These are phyloP conservation scores for Nibea coibor DNA, from an alignment of 2,113 vertebrate species.

Conservation along the genomic window DNA sequence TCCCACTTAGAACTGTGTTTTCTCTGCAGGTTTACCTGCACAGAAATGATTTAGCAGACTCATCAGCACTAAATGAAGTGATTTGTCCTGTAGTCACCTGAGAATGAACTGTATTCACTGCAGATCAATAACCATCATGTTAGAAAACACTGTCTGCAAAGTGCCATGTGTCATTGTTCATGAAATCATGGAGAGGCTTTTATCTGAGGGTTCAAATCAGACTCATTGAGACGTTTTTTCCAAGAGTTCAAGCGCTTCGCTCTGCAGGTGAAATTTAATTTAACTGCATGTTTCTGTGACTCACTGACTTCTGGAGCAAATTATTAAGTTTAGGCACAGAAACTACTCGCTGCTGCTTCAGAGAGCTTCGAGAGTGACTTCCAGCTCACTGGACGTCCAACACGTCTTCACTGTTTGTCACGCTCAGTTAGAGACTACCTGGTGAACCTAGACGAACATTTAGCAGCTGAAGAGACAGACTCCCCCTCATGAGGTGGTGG, in stretches of 20 bases:
- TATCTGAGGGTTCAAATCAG: not conserved
- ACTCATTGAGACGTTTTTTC: not conserved
- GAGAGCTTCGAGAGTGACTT: not conserved
- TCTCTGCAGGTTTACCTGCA: constrained; percentile 1
- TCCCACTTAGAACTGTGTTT: constrained; percentile 3
- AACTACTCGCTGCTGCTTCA: not conserved
- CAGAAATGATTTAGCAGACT: not conserved
- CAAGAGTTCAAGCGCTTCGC: not conserved
- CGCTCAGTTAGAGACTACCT: not conserved
- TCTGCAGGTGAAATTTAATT: not conserved
- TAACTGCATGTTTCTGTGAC: not conserved
- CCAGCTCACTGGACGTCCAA: not conserved
- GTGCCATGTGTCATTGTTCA: constrained; percentile 6
- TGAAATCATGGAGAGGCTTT: constrained; percentile 39
- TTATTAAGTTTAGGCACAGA: not conserved
- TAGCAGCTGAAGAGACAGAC: not conserved
- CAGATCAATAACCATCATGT: constrained; percentile 48
- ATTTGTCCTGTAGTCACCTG: not conserved
- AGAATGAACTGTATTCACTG: constrained; percentile 20
- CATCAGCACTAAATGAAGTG: not conserved
- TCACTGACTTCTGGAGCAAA: not conserved
- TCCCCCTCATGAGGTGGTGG: not conserved
- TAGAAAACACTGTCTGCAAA: not conserved
- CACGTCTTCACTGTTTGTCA: not conserved
- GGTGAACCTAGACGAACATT: not conserved